Evolutionary conservation across 2,888 invertebrate genomes (phyloP), one percentile per base, ranked within the genome.

Genomic region (Scotopteryx bipunctaria): DNA sequence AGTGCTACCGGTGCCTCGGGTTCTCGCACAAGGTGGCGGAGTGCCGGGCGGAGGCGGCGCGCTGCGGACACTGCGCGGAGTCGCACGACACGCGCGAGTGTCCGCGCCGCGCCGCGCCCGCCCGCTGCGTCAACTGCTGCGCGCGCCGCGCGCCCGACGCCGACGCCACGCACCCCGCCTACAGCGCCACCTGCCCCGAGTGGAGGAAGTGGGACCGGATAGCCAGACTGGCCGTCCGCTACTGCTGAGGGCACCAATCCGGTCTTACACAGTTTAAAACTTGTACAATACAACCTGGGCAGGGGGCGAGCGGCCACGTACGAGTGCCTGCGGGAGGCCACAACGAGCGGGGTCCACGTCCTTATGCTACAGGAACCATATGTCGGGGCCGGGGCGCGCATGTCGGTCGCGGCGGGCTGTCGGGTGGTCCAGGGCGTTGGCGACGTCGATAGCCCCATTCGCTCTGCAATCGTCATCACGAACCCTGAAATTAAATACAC

Each of bases 31-130:
- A 21, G 0, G 49, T 33, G 8, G 3, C 35, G 0, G 48, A 48
- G 3, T 48, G 48, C 11, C 8, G 16, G 2, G 11, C 29, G 1
- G 8, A 1, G 6, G 8, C 19, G 16, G n/a, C 21, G 1, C 11
- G 19, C 0, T 48, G 48, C 8, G 48, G 48, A 0, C 36, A 36
- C 23, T 48, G 48, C 11, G 41, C 35, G 2, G 29, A 0, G 3
- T 21, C 17, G 1, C 49, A 49, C 15, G 49, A 49, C 5, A 43
- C 49, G 1, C 29, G 49, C 1, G 42, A 29, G 1, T 49, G 49
- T 17, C 37, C 42, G 2, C 1, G 2, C 17, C 19, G 42, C 1
- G 16, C 8, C 2, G 16, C 11, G 0, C 2, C 29, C 5, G 42
- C 49, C 0, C 1, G 15, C 2, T 49, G 49, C 13, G 8, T 19